A percentile compares a stretch with the other conserved stretches of the same genome.
Conservation (phyloP, 2,888 invertebrate genomes). For the Clitarchus hookeri region DNA sequence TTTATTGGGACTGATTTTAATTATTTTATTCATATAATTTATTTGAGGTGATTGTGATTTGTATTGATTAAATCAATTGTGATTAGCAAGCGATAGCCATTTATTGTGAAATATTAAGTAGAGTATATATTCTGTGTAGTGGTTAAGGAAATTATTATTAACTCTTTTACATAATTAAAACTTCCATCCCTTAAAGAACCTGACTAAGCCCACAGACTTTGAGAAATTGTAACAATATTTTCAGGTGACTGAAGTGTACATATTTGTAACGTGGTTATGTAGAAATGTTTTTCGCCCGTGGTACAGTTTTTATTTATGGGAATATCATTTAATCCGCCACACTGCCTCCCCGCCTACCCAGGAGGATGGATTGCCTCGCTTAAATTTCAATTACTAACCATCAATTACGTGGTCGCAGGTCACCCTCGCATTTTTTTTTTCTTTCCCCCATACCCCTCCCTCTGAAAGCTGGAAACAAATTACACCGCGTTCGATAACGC, state of each 20-base stretch:
- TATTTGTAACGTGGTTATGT: not conserved
- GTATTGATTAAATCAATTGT: too few relatives aligned
- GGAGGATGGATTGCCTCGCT: slow-evolving; percentile 7
- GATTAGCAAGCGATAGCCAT: too few relatives aligned
- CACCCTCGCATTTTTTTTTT: not conserved
- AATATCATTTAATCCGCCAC: not conserved
- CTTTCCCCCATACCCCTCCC: not conserved
- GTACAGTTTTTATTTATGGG: not conserved
- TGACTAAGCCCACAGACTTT: too few relatives aligned
- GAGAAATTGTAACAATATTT: not conserved
- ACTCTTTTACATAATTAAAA: too few relatives aligned
- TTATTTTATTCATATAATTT: too few relatives aligned
- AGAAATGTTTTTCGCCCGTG: too few relatives aligned
- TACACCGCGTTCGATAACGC: not conserved
- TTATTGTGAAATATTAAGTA: too few relatives aligned
- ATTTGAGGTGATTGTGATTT: too few relatives aligned
- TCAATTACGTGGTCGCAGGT: not conserved
- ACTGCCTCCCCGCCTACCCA: not conserved
- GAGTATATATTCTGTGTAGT: too few relatives aligned
- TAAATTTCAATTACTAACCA: not conserved
- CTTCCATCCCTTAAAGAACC: too few relatives aligned
- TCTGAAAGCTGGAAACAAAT: not conserved
- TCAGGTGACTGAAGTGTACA: not conserved
- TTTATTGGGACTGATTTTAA: too few relatives aligned
- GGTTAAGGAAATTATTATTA: too few relatives aligned